Evolutionary conservation across 1,140 invertebrate species (phyloP).

Genomic region (Ganaspis sp.): DNA sequence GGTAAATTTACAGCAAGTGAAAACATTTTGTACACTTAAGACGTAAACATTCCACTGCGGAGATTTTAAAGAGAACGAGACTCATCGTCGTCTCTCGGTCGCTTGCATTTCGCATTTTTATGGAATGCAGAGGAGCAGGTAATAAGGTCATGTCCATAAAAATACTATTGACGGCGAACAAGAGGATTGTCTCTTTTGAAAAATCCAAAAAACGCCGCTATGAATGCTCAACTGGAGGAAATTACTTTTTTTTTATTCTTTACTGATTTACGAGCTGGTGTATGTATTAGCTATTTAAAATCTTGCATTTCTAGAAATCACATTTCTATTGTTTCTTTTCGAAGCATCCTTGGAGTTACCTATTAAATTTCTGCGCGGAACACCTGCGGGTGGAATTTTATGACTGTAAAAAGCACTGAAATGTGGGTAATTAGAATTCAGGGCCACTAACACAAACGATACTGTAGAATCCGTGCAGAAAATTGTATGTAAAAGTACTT

Average conservation of each 20-base stretch:
- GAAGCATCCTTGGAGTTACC: not conserved
- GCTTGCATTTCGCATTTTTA: slow-evolving; percentile 29
- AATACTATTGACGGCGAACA: slow-evolving; percentile 26
- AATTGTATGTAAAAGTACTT: slow-evolving; percentile 1
- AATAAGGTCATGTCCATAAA: slow-evolving; percentile 30
- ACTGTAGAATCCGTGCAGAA: not conserved
- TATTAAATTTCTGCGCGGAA: slow-evolving; percentile 7
- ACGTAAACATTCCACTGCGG: slow-evolving; percentile 11
- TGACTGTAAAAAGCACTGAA: slow-evolving; percentile 1
- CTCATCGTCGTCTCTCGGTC: slow-evolving; percentile 23
- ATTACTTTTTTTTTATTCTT: not conserved
- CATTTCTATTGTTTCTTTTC: slow-evolving; percentile 9
- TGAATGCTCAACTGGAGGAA: not conserved
- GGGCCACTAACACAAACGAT: slow-evolving; percentile 12
- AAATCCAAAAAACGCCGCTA: not conserved
- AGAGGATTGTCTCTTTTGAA: slow-evolving; percentile 19
- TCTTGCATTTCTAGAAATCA: not conserved
- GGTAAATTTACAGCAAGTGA: not conserved
- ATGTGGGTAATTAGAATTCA: slow-evolving; percentile 10
- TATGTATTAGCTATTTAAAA: not conserved
- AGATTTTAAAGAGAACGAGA: slow-evolving; percentile 31
- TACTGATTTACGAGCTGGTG: not conserved
- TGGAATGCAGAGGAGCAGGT: slow-evolving; percentile 28
- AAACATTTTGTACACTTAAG: not conserved
- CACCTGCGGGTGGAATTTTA: slow-evolving; percentile 1